Percentiles rank a stretch among this genome's conserved stretches.
These are phyloP conservation scores for Aurelia coerulea DNA, from an alignment of 30 jellyfish, hydroid and myxozoan species.

Conservation along the genomic window DNA sequence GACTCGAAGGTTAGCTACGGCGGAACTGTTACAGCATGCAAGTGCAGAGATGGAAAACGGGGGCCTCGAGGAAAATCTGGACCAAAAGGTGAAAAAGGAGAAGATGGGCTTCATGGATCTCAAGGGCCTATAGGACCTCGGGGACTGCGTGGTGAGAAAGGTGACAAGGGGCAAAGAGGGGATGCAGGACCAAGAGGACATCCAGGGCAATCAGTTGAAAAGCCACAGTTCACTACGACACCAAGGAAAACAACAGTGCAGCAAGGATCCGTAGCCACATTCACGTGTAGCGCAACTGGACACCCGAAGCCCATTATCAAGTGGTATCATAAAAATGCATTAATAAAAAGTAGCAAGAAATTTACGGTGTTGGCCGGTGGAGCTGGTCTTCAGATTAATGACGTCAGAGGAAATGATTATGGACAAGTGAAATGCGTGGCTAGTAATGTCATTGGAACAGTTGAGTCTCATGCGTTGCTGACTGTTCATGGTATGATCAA, in stretches of 20 bases:
- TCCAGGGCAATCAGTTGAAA: constrained; percentile 33
- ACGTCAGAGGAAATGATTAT: constrained; percentile 1
- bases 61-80: constrained; percentile 22
- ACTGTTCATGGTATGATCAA: constrained; percentile 12
- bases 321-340: constrained; percentile 2
- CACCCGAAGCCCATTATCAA: constrained; percentile 27
- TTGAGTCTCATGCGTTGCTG: constrained; percentile 13
- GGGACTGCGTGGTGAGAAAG: background rate
- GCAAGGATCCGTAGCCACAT: constrained; percentile 13
- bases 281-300: constrained; percentile 30
- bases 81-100: constrained; percentile 12
- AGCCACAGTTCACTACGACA: constrained; percentile 1
- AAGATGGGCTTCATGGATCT: background rate
- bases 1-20: too few species aligned
- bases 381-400: constrained; percentile 17
- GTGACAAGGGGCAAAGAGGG: constrained; percentile 28
- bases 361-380: background rate
- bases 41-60: constrained; percentile 1
- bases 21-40: too few species aligned
- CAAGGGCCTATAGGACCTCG: background rate
- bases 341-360: background rate
- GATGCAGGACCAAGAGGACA: constrained; percentile 54
- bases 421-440: constrained; percentile 33
- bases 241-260: background rate
- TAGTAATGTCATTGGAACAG: constrained; percentile 24